Evolutionary conservation across 2,797 vertebrate genomes (phyloP).

Genomic region (Amazona finschi): DNA sequence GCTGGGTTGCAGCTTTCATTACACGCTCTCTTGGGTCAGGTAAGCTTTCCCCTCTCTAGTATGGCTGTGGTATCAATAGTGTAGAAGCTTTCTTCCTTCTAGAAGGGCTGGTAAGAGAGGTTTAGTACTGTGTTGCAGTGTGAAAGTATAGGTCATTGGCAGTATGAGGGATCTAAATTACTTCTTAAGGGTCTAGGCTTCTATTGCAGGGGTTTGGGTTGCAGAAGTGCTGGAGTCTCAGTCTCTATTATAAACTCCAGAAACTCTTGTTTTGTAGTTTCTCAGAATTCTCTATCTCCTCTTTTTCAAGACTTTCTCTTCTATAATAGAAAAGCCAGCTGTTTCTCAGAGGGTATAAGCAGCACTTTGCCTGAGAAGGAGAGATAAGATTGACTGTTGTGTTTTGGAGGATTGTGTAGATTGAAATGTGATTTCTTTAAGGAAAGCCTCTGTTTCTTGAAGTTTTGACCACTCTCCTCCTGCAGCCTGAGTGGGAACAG

Average conservation of each 20-base stretch:
- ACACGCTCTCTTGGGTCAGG: not conserved
- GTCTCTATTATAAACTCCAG: not conserved
- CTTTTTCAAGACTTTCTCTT: not conserved
- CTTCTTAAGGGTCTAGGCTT: not conserved
- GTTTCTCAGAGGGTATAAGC: not conserved
- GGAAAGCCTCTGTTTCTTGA: not conserved
- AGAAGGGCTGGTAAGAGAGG: not conserved
- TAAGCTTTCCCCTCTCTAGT: not conserved
- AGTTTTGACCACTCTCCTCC: not conserved
- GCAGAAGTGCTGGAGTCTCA: not conserved
- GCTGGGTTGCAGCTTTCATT: not conserved
- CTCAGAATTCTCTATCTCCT: not conserved
- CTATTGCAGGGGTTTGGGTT: not conserved
- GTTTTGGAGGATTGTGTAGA: not conserved
- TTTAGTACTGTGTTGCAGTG: not conserved
- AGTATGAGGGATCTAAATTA: not conserved
- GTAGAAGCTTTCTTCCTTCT: not conserved
- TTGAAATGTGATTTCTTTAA: not conserved
- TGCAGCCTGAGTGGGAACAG: not conserved
- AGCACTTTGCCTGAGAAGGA: not conserved
- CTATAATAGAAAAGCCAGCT: not conserved
- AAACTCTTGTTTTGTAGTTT: not conserved
- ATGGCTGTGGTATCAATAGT: not conserved
- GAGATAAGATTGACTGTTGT: not conserved
- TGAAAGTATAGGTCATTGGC: not conserved